A percentile compares a stretch with the other conserved stretches of the same genome.
Evolutionary conservation across 2,888 invertebrate genomes (phyloP).

Genomic region (Nemurella pictetii): DNA sequence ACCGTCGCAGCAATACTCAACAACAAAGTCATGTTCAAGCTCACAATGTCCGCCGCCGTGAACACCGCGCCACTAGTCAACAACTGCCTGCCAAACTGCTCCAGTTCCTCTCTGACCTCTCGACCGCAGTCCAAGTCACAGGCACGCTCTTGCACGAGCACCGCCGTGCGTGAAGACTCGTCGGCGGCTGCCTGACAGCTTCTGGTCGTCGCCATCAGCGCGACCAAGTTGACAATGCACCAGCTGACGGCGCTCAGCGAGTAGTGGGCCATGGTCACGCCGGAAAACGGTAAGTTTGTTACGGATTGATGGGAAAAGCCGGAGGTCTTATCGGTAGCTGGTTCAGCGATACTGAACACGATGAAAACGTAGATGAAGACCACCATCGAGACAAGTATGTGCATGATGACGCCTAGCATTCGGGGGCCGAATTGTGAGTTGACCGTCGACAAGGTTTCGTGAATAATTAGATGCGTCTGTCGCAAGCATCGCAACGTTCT

Average conservation of each 20-base stretch:
- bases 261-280: neutral
- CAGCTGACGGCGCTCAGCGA: neutral
- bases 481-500: neutral
- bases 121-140: neutral
- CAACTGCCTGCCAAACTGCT: neutral
- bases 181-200: neutral
- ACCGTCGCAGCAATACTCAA: neutral
- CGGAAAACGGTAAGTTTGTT: neutral
- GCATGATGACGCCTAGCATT: neutral
- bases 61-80: neutral
- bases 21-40: neutral
- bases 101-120: neutral
- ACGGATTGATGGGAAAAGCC: neutral
- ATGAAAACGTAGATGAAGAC: neutral
- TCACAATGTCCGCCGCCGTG: neutral
- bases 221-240: neutral
- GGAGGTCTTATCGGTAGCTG: neutral
- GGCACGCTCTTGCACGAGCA: neutral
- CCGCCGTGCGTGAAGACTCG: neutral
- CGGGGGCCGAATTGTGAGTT: neutral
- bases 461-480: neutral
- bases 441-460: neutral
- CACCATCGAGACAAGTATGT: neutral
- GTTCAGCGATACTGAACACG: neutral
- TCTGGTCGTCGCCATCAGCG: neutral